These are phyloP conservation scores for Drosophila rufa DNA, from an alignment of 1,140 invertebrate species.

Conservation along the genomic window DNA sequence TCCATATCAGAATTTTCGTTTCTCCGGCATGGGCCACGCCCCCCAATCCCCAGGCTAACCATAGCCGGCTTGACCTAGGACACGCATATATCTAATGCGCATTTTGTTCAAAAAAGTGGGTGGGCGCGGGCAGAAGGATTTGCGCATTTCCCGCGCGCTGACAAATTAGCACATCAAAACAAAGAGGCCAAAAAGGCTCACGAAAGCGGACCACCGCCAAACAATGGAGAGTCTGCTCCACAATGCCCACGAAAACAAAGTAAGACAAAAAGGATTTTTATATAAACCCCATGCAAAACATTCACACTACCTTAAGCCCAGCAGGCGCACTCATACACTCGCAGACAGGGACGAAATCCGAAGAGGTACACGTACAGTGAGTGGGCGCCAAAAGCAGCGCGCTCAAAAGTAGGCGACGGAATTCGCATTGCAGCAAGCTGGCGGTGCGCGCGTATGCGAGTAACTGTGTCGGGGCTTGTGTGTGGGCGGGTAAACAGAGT, in stretches of 20 bases:
- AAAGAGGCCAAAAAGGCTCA: conserved; percentile 60
- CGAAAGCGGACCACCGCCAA: conserved; percentile 27
- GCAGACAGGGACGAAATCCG: conserved; percentile 8
- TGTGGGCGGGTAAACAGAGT: conserved; percentile 39
- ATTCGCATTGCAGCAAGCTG: conserved; percentile 18
- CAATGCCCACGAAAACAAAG: conserved; percentile 56
- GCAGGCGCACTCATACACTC: conserved; percentile 8
- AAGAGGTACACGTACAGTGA: conserved; percentile 11
- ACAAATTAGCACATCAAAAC: conserved; percentile 79
- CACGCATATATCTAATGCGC: conserved; percentile 75
- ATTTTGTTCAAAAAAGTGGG: conserved; percentile 36
- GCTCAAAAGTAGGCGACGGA: conserved; percentile 56
- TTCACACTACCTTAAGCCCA: conserved; percentile 26
- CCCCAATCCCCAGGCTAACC: conserved; percentile 13
- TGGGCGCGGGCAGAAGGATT: conserved; percentile 5
- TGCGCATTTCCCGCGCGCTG: conserved; percentile 60
- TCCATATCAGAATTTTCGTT: conserved; percentile 19
- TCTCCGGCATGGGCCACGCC: conserved; percentile 15
- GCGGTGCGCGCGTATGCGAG: conserved; percentile 7
- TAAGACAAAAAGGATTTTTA: conserved; percentile 71
- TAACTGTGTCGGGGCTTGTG: conserved; percentile 22
- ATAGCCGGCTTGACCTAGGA: conserved; percentile 69
- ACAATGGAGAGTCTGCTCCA: conserved; percentile 50
- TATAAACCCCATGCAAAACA: conserved; percentile 48
- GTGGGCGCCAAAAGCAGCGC: conserved; percentile 43